A percentile compares a stretch with the other conserved stretches of the same genome.
phyloP scores from a whole-genome alignment of 2,113 vertebrate genomes.

The Neotoma lepida region DNA sequence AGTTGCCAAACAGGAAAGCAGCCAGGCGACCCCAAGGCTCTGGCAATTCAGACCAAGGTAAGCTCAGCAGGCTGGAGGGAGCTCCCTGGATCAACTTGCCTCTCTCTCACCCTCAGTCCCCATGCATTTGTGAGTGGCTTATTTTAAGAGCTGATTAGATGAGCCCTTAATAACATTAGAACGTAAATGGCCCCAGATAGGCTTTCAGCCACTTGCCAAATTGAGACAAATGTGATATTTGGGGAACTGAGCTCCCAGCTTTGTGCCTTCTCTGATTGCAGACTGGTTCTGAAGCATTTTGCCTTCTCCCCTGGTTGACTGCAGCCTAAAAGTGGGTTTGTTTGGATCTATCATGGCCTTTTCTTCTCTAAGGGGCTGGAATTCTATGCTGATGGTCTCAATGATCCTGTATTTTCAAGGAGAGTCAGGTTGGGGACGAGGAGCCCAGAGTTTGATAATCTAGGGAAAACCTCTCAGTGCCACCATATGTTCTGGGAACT shows the following conservation, averaged over 20 bases:
- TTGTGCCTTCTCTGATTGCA: constrained; percentile 22
- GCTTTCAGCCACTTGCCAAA: constrained; percentile 78
- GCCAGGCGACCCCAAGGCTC: not conserved
- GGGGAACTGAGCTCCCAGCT: constrained; percentile 72
- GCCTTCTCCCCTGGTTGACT: not conserved
- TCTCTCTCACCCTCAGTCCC: constrained; percentile 1
- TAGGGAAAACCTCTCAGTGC: not conserved
- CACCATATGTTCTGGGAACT: not conserved
- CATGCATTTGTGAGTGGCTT: constrained; percentile 60
- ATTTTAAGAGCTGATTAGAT: constrained; percentile 79
- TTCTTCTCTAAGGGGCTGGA: not conserved
- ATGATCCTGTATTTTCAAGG: not conserved
- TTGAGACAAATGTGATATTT: constrained; percentile 81
- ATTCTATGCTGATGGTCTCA: not conserved
- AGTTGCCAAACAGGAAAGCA: not conserved
- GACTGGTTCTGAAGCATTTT: constrained; percentile 3
- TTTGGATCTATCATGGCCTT: not conserved
- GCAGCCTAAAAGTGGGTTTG: not conserved
- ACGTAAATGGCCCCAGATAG: constrained; percentile 80
- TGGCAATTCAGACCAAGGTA: not conserved
- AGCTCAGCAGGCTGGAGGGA: not conserved
- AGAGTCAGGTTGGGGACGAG: not conserved
- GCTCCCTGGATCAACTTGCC: not conserved
- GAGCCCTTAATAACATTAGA: constrained; percentile 81
- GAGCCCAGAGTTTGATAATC: too few species aligned